phyloP scores from a whole-genome alignment of 2,113 vertebrate genomes.

The Balaenoptera acutorostrata region DNA sequence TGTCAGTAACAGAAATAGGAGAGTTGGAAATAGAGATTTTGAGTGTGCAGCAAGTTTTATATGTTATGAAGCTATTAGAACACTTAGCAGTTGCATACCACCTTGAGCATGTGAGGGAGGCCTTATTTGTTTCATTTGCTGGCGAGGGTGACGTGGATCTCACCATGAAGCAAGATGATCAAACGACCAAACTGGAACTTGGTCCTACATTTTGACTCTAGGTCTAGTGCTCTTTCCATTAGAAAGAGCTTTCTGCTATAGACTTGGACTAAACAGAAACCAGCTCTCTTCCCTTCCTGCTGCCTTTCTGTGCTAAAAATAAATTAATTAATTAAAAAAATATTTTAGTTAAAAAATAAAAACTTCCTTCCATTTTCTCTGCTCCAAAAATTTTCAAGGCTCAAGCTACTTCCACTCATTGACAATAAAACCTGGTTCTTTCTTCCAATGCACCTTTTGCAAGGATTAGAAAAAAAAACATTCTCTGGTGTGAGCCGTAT shows the following conservation, averaged over 20 bases:
- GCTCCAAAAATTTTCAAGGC: slow-evolving; percentile 1
- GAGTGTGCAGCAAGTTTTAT: background rate
- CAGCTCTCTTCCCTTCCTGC: background rate
- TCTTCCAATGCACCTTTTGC: background rate
- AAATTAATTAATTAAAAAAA: no score
- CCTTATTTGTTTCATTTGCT: background rate
- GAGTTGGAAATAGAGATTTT: background rate
- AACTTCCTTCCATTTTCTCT: slow-evolving; percentile 5
- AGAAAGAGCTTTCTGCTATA: background rate
- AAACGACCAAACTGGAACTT: background rate
- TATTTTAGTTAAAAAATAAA: background rate
- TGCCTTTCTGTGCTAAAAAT: background rate
- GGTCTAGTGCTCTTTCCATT: background rate
- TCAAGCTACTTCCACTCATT: slow-evolving; percentile 8
- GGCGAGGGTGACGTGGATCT: background rate
- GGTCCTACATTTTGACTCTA: background rate
- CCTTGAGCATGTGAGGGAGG: background rate
- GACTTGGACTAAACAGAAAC: background rate
- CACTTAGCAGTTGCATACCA: background rate
- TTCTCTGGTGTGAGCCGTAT: background rate
- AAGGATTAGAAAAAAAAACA: background rate
- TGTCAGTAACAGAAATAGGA: background rate
- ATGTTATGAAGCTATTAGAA: background rate
- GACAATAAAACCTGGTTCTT: slow-evolving; percentile 4
- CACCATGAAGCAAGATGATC: background rate